Evolutionary conservation across 2,113 vertebrate species (phyloP), one percentile per base, ranked within the genome.

Genomic region (Opisthocomus hoazin): DNA sequence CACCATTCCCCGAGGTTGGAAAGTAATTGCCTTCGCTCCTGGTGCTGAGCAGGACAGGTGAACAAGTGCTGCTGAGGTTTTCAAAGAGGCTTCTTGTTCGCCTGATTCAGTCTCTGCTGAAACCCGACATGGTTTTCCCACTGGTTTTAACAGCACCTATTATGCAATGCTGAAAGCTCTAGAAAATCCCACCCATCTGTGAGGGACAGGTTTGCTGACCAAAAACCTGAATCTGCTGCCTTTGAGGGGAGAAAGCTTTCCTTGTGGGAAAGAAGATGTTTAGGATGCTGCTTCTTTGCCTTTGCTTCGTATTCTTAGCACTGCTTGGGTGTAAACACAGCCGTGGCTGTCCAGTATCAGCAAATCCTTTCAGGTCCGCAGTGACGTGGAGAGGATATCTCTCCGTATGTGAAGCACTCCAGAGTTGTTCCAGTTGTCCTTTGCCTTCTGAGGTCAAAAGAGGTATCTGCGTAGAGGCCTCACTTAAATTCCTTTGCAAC

Each of bases 401-500:
- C 17, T 56, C 51, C 5, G 2, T 34, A 27, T 71, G 29, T 60
- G 50, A 46, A 61, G 22, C 22, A 50, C 26, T 92, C 15, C 43
- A 54, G 80, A 81, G 36, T 29, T 80, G 13, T 78, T 80, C 60
- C 54, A 84, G 58, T 95, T 57, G 39, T 64, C 93, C 24, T 75
- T 84, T 87, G 22, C 78, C 77, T 95, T 80, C 22, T 85, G 78
- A 94, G 78, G 90, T 90, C 51, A 85, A 87, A 91, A 87, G 48
- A 91, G 22, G 24, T 79, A 56, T 91, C 64, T 84, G 36, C 0
- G 2, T 48, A 82, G 84, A 83, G 63, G 63, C 54, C 63, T 88
- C 0, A 1, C 37, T 93, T 93, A 74, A 95, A 96, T 93, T 96
- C 94, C 87, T 95, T 96, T 95, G 75, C 92, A 97, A 90, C 41